phyloP scores from a whole-genome alignment of 30 jellyfish, hydroid and myxozoan species.

The Chrysaora quinquecirrha region DNA sequence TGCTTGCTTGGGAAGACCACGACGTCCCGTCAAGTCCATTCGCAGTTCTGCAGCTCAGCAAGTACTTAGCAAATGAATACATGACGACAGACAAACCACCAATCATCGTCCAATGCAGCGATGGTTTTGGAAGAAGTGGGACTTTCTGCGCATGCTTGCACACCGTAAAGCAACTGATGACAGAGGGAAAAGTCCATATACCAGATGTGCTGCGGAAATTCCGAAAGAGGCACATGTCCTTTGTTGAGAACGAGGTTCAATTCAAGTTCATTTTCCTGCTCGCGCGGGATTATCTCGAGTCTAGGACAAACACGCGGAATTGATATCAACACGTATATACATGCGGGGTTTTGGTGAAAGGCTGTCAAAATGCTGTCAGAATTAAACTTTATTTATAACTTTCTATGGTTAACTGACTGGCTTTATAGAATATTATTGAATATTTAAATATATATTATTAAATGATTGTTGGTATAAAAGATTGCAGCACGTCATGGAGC shows the following conservation, averaged over 20 bases:
- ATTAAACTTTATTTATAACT: too few relatives aligned
- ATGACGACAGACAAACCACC: slow-evolving; percentile 59
- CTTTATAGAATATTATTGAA: too few relatives aligned
- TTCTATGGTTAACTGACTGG: too few relatives aligned
- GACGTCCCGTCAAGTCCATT: slow-evolving; percentile 49
- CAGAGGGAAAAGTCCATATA: slow-evolving; percentile 49
- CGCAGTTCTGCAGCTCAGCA: slow-evolving; percentile 43
- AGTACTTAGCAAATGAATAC: slow-evolving; percentile 26
- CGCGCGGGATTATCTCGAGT: slow-evolving; percentile 31
- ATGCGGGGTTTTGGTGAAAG: too few relatives aligned
- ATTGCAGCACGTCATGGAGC: too few relatives aligned
- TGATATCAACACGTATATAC: background rate
- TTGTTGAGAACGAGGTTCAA: slow-evolving; percentile 60
- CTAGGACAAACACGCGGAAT: background rate
- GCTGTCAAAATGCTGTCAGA: too few relatives aligned
- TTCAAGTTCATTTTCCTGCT: slow-evolving; percentile 62
- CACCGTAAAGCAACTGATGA: slow-evolving; percentile 37
- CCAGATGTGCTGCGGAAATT: slow-evolving; percentile 32
- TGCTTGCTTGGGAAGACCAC: slow-evolving; percentile 71
- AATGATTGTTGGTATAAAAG: too few relatives aligned
- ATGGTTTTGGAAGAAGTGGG: slow-evolving; percentile 88
- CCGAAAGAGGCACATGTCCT: slow-evolving; percentile 37
- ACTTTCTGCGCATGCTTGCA: slow-evolving; percentile 49
- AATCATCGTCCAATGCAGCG: slow-evolving; percentile 78
- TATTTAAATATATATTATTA: too few relatives aligned